These are phyloP conservation scores for Choristoneura rosaceana DNA, from an alignment of 2,888 invertebrate genomes.

Conservation along the genomic window DNA sequence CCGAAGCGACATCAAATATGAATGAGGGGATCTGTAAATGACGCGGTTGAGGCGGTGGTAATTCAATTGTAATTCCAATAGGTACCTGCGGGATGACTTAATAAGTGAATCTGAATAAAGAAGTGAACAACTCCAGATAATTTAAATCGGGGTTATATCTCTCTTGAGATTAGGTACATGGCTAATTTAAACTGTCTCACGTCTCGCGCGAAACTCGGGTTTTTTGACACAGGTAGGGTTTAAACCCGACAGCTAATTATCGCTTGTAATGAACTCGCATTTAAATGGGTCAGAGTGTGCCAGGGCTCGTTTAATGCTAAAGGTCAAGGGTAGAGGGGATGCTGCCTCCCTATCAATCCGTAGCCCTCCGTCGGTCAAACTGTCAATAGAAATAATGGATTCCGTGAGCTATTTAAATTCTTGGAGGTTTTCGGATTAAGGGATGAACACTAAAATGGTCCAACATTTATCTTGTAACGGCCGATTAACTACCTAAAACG, in stretches of 20 bases:
- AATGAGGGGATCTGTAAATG: conserved; percentile 10
- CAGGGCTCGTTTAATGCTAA: conserved; percentile 17
- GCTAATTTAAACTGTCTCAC: conserved; percentile 18
- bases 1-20: conserved; percentile 32
- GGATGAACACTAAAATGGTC: conserved; percentile 20
- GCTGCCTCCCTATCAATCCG: conserved; percentile 8
- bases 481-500: conserved; percentile 21
- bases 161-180: background rate
- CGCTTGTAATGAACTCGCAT: conserved; percentile 28
- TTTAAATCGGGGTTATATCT: background rate
- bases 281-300: conserved; percentile 10
- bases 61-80: background rate
- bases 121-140: background rate
- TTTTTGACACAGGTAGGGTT: conserved; percentile 4
- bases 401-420: conserved; percentile 28
- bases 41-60: background rate
- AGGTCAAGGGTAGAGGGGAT: conserved; percentile 22
- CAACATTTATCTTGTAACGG: conserved; percentile 28
- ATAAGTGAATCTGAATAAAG: background rate
- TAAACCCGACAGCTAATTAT: conserved; percentile 20
- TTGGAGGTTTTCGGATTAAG: conserved; percentile 2
- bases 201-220: background rate
- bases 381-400: conserved; percentile 26
- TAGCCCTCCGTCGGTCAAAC: conserved; percentile 12
- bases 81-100: background rate